Conservation (phyloP, 2,797 vertebrate species). For the Manis pentadactyla region DNA sequence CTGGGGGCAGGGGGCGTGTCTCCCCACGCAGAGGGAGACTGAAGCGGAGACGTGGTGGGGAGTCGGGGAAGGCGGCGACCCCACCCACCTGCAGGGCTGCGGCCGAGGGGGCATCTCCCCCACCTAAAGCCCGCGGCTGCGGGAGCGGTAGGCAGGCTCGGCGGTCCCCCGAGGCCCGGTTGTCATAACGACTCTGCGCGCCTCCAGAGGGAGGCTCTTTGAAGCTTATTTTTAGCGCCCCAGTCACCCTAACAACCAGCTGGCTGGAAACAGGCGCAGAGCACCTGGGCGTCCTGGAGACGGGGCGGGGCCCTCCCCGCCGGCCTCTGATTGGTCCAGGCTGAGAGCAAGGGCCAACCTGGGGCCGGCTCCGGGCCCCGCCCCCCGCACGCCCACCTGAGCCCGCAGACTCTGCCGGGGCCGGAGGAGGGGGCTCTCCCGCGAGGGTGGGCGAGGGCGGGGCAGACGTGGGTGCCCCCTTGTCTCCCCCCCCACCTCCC, state of each 20-base stretch:
- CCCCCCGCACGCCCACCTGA: neutral
- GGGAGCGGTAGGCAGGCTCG: neutral
- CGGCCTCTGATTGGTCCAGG: neutral
- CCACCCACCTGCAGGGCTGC: neutral
- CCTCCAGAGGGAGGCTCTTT: conserved; percentile 57
- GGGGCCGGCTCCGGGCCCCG: neutral
- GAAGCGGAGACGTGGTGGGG: neutral
- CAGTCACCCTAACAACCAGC: conserved; percentile 79
- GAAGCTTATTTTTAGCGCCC: conserved; percentile 81
- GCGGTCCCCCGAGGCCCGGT: conserved; percentile 57
- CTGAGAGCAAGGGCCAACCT: neutral
- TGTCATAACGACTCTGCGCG: conserved; percentile 82
- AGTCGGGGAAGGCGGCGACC: neutral
- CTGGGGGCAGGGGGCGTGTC: too few relatives aligned
- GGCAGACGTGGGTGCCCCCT: neutral
- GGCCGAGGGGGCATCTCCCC: neutral
- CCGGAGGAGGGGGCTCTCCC: neutral
- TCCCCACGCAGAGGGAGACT: neutral
- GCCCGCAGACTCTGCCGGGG: too few relatives aligned
- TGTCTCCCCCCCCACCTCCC: neutral
- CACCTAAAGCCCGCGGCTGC: neutral
- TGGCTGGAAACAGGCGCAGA: conserved; percentile 43
- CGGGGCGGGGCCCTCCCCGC: neutral
- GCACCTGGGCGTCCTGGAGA: conserved; percentile 67
- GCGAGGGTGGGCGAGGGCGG: rapidly evolving